Conservation (phyloP, 2,888 invertebrate genomes). For the Tricholauxania praeusta region DNA sequence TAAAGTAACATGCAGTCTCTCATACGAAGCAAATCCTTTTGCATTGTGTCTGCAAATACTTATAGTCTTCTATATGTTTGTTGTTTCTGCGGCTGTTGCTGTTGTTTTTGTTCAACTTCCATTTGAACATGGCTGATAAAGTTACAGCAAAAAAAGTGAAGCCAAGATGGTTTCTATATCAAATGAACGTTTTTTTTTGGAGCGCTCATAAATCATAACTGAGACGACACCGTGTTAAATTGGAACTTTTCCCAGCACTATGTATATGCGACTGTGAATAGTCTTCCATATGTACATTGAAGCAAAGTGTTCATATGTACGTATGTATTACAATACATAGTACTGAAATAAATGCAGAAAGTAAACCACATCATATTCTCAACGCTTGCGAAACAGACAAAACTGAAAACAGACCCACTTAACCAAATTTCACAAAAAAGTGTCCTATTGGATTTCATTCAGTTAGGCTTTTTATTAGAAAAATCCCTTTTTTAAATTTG, state of each 20-base stretch:
- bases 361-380: too few species aligned
- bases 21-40: background rate
- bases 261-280: background rate
- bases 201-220: slow-evolving; percentile 57
- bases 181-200: slow-evolving; percentile 52
- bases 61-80: slow-evolving; percentile 43
- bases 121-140: slow-evolving; percentile 33
- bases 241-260: slow-evolving; percentile 59
- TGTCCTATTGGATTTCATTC: too few species aligned
- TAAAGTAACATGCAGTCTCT: too few species aligned
- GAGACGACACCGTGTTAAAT: slow-evolving; percentile 63
- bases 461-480: too few species aligned
- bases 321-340: slow-evolving; percentile 23
- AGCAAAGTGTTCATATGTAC: too few species aligned
- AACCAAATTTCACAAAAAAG: too few species aligned
- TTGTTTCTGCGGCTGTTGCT: slow-evolving; percentile 33
- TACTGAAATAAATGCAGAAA: slow-evolving; percentile 28
- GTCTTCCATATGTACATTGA: too few species aligned
- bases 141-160: slow-evolving; percentile 28
- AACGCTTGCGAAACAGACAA: too few species aligned
- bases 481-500: too few species aligned
- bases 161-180: slow-evolving; percentile 41
- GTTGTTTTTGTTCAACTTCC: slow-evolving; percentile 23
- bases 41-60: slow-evolving; percentile 38
- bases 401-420: too few species aligned